These are phyloP conservation scores for Stigmatopora argus DNA, from an alignment of 2,113 vertebrate species.

Conservation along the genomic window DNA sequence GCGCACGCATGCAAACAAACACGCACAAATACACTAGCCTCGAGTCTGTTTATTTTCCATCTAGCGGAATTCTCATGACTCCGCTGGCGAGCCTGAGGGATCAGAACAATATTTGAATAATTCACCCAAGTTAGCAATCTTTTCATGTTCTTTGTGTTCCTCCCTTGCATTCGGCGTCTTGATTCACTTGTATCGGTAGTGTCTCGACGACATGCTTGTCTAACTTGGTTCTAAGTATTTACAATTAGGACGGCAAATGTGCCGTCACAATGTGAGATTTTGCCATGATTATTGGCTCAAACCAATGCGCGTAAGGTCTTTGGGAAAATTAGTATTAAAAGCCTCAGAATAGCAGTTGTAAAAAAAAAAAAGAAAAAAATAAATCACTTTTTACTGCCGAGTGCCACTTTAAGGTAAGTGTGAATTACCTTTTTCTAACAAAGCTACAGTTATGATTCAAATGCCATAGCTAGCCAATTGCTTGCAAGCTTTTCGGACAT, in stretches of 20 bases:
- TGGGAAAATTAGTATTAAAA: no score
- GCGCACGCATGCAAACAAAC: constrained; percentile 12
- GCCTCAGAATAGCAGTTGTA: no score
- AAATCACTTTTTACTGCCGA: no score
- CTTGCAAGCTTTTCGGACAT: no score
- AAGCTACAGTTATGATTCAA: no score
- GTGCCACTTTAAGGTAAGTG: no score
- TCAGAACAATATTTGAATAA: constrained; percentile 54
- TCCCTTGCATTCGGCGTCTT: constrained; percentile 11
- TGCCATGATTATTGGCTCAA: constrained; percentile 40
- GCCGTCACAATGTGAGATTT: constrained; percentile 49
- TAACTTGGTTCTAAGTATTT: constrained; percentile 27
- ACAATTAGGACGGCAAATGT: constrained; percentile 29
- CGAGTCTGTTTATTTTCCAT: constrained; percentile 62
- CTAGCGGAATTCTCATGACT: constrained; percentile 51
- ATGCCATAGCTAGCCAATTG: no score
- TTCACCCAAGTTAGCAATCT: constrained; percentile 48
- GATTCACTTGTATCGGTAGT: constrained; percentile 17
- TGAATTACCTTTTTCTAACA: no score
- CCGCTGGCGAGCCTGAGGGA: constrained; percentile 55
- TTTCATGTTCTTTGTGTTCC: constrained; percentile 51
- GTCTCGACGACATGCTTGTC: constrained; percentile 19
- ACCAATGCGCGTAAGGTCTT: constrained; percentile 1
- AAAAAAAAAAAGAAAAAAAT: no score
- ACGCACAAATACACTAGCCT: constrained; percentile 40